A percentile compares a stretch with the other conserved stretches of the same genome.
Conservation (phyloP, 2,113 vertebrate species). For the Grammomys dolichurus region DNA sequence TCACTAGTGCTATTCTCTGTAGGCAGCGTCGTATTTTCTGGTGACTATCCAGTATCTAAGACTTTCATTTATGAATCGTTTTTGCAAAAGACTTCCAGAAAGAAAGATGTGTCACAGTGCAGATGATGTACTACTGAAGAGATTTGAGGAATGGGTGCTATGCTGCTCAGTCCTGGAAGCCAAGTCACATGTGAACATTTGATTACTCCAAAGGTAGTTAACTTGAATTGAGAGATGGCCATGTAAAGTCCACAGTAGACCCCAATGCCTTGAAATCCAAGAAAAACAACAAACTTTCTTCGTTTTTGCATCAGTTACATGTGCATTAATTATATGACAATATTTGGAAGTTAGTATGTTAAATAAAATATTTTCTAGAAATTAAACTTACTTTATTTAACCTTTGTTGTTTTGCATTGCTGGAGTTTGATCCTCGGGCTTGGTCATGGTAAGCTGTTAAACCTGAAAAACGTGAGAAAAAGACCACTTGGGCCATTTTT, state of each 20-base stretch:
- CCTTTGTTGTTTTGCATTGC: not conserved
- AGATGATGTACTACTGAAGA: not conserved
- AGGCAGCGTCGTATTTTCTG: not conserved
- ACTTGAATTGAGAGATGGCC: not conserved
- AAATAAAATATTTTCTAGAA: not conserved
- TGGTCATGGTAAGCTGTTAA: not conserved
- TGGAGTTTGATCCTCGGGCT: not conserved
- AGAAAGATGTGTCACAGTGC: not conserved
- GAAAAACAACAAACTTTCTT: not conserved
- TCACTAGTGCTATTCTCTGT: not conserved
- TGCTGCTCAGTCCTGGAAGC: not conserved
- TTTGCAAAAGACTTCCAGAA: not conserved
- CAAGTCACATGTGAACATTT: not conserved
- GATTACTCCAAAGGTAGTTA: not conserved
- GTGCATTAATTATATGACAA: not conserved
- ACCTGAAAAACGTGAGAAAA: not conserved
- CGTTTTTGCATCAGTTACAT: constrained; percentile 13
- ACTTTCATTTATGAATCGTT: not conserved
- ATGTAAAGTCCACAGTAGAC: not conserved
- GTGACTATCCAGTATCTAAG: not conserved
- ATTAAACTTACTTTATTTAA: not conserved
- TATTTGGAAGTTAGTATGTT: not conserved
- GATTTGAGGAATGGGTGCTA: not conserved
- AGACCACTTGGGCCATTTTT: not conserved
- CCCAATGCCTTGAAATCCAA: not conserved